phyloP scores from a whole-genome alignment of 1,140 invertebrate species.

The Orussus abietinus region DNA sequence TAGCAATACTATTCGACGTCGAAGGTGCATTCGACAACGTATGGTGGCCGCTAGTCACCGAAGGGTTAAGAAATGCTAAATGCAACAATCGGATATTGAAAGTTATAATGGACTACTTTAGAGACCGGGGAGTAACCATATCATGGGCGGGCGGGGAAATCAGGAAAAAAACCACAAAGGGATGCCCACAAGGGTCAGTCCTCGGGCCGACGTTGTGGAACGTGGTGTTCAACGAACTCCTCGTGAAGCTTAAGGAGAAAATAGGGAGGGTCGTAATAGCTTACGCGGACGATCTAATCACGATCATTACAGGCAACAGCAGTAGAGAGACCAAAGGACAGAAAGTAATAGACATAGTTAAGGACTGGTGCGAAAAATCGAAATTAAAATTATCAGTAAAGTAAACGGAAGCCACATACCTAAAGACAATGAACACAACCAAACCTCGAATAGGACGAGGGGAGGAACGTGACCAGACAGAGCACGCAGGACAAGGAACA shows the following conservation, averaged over 20 bases:
- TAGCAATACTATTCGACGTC: slow-evolving; percentile 45
- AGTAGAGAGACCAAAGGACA: slow-evolving; percentile 19
- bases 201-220: slow-evolving; percentile 47
- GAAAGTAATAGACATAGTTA: slow-evolving; percentile 7
- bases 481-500: too few relatives aligned
- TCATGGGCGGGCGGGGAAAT: slow-evolving; percentile 9
- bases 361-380: slow-evolving; percentile 25
- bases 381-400: slow-evolving; percentile 15
- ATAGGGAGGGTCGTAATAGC: slow-evolving; percentile 24
- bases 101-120: slow-evolving; percentile 37
- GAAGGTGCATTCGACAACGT: slow-evolving; percentile 47
- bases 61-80: slow-evolving; percentile 17
- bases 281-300: slow-evolving; percentile 41
- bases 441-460: too few relatives aligned
- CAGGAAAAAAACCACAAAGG: slow-evolving; percentile 27
- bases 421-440: too few relatives aligned
- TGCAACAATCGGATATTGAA: slow-evolving; percentile 24
- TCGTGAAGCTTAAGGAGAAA: slow-evolving; percentile 23
- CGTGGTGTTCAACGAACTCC: slow-evolving; percentile 39
- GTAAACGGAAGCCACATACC: slow-evolving; percentile 17
- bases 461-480: too few relatives aligned
- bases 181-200: slow-evolving; percentile 51
- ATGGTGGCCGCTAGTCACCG: slow-evolving; percentile 40
- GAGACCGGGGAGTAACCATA: slow-evolving; percentile 21
- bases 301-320: slow-evolving; percentile 28